A percentile compares a stretch with the other conserved stretches of the same genome.
phyloP scores from a whole-genome alignment of 2,888 invertebrate species.

The Odontomyia ornata region DNA sequence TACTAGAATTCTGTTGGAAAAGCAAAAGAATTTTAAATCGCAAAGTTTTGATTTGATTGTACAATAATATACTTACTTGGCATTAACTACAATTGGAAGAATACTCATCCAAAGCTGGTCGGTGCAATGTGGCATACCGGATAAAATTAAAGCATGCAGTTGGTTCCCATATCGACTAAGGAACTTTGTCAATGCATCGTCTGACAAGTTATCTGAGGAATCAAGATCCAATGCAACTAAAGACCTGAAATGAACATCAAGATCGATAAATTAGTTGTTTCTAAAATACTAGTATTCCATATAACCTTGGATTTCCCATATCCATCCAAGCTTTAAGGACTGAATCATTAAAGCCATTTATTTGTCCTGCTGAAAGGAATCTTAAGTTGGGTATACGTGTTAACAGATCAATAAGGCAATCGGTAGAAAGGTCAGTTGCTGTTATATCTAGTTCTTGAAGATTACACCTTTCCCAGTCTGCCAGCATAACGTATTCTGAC shows the following conservation, averaged over 20 bases:
- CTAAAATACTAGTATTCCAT: background rate
- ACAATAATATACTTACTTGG: constrained; percentile 78
- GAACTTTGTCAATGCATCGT: constrained; percentile 92
- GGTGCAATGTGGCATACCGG: constrained; percentile 97
- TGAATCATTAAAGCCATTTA: constrained; percentile 96
- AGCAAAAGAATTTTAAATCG: constrained; percentile 15
- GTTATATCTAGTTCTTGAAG: constrained; percentile 96
- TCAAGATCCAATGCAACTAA: constrained; percentile 91
- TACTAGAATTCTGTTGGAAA: constrained; percentile 81
- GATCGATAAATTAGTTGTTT: background rate
- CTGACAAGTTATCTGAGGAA: constrained; percentile 93
- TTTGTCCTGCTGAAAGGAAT: constrained; percentile 94
- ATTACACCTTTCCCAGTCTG: constrained; percentile 97
- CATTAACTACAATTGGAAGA: constrained; percentile 88
- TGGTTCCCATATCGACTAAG: constrained; percentile 89
- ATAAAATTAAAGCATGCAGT: constrained; percentile 85
- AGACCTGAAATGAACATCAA: constrained; percentile 64
- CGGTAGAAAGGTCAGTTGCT: constrained; percentile 94
- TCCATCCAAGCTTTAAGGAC: constrained; percentile 94
- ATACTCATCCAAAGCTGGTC: constrained; percentile 98
- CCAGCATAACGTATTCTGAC: constrained; percentile 92
- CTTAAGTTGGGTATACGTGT: constrained; percentile 84
- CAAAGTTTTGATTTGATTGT: background rate
- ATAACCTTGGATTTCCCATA: constrained; percentile 76
- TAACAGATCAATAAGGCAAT: constrained; percentile 92